A percentile compares a stretch with the other conserved stretches of the same genome.
These are phyloP conservation scores for Cynocephalus volans DNA, from an alignment of 2,113 vertebrate genomes.

Conservation along the genomic window DNA sequence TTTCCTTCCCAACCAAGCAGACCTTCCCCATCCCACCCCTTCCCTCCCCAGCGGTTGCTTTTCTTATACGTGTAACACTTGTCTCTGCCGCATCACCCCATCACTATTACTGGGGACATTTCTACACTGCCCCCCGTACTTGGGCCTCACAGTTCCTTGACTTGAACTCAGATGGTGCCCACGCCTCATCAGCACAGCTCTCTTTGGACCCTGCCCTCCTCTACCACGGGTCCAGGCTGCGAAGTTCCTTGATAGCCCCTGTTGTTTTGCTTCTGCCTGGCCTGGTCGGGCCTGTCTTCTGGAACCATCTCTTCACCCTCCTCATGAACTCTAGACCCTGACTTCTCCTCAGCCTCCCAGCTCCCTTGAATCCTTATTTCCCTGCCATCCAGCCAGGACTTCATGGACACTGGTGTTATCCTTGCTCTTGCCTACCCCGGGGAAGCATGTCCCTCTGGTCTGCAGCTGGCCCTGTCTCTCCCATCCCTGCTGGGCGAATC, in stretches of 20 bases:
- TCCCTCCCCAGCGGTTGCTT: not conserved
- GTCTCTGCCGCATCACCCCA: not conserved
- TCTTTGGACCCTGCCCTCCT: not conserved
- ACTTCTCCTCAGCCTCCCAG: not conserved
- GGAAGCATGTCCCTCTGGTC: not conserved
- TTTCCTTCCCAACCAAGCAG: not conserved
- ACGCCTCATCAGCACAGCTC: not conserved
- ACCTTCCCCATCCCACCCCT: not conserved
- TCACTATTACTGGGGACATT: not conserved
- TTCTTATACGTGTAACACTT: not conserved
- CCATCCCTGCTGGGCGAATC: not conserved
- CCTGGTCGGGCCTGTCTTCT: not conserved
- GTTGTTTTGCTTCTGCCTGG: not conserved
- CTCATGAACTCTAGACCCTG: not conserved
- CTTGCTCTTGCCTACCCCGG: not conserved
- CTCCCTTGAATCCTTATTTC: not conserved
- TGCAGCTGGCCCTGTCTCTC: not conserved
- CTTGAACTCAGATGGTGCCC: not conserved
- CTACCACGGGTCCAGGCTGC: not conserved
- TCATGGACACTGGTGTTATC: not conserved
- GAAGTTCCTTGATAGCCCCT: not conserved
- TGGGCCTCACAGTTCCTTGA: not conserved
- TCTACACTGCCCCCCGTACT: no score
- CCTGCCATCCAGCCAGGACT: not conserved
- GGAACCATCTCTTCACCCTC: not conserved